Evolutionary conservation across 1,140 invertebrate species (phyloP), one percentile per base, ranked within the genome.

Genomic region (Latrodectus geometricus): DNA sequence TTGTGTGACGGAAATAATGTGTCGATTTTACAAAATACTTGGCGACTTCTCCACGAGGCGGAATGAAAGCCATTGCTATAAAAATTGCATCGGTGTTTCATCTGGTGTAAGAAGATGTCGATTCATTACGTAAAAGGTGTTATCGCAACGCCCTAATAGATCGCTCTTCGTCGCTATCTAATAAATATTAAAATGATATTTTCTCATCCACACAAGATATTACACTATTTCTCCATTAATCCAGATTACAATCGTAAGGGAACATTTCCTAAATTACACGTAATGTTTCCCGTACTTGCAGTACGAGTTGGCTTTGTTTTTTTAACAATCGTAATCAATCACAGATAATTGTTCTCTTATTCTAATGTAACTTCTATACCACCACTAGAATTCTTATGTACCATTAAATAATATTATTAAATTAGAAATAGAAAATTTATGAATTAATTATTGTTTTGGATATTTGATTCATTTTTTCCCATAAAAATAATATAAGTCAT

Each of bases 111-210:
- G 54, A 56, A 35, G 69, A 56, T 21, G 56, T 61, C 79, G 69
- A 35, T 83, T 83, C 81, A 83, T 83, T 83, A 75, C 20, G 72
- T 83, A 83, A 83, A 83, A 83, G 72, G 81, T 83, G 81, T 83
- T 83, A 83, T 75, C 50, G 54, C 54, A 20, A 69, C 80, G 70
- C 70, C 81, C 72, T 52, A 68, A 35, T 72, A 66, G 72, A 74
- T 73, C 79, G n/a, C n/a, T n/a, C n/a, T n/a, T n/a, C n/a, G 77
- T 66, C n/a, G 56, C 20, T 8, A 65, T 61, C 76, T 66, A 66
- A 83, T 83, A 83, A 83, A 83, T 83, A 83, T 83, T 83, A 83
- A 83, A 83, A 75, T 82, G 72, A 66, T 78, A 66, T 78, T 78
- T 78, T 50, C 20, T 17, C 56, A 52, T 50, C 77, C 48, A 20